Conservation (phyloP, 2,113 vertebrate genomes). For the Myocastor coypus region DNA sequence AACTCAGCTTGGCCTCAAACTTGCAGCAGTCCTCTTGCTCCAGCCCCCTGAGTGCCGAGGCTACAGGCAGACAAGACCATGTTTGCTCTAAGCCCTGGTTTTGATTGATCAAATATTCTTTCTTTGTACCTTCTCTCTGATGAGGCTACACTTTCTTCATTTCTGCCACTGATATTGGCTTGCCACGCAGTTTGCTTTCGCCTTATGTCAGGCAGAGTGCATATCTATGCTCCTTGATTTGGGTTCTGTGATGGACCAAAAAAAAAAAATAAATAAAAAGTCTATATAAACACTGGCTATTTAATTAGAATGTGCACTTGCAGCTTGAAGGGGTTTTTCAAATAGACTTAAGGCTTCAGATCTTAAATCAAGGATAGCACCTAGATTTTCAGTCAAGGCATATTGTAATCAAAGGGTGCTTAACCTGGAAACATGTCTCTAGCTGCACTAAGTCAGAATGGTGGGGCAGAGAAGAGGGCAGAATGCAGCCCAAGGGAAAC, state of each 20-base stretch:
- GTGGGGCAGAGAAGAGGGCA: not conserved
- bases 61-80: not conserved
- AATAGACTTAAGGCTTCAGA: not conserved
- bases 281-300: not conserved
- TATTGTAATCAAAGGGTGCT: not conserved
- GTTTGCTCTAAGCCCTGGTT: not conserved
- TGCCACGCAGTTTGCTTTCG: not conserved
- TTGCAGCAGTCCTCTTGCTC: not conserved
- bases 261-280: no score
- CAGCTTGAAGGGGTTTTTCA: not conserved
- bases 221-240: not conserved
- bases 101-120: slow-evolving; percentile 19
- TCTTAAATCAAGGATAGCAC: not conserved
- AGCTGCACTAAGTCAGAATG: not conserved
- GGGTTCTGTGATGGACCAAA: not conserved
- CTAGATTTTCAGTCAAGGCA: not conserved
- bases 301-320: not conserved
- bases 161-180: not conserved
- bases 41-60: not conserved
- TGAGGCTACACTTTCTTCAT: not conserved
- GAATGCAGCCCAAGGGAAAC: not conserved
- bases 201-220: not conserved
- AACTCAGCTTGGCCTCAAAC: not conserved
- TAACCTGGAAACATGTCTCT: not conserved
- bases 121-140: not conserved